Percentiles rank a stretch among this genome's conserved stretches.
These are phyloP conservation scores for Anadara kagoshimensis DNA, from an alignment of 1,140 invertebrate genomes.

Conservation along the genomic window DNA sequence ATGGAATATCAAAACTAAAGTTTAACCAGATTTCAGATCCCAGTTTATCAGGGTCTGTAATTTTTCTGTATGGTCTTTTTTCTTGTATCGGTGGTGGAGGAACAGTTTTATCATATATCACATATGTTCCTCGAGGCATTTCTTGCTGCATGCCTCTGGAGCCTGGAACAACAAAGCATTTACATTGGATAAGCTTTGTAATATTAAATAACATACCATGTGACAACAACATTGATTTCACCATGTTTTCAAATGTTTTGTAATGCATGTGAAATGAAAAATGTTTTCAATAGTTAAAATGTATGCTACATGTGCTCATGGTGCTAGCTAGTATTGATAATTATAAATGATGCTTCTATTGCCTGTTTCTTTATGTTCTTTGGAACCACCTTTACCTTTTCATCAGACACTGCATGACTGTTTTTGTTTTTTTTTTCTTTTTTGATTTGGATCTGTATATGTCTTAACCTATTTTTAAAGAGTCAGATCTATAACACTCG, in stretches of 20 bases:
- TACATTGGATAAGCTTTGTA: conserved; percentile 16
- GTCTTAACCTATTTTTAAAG: background rate
- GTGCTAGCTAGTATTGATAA: too few species aligned
- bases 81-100: conserved; percentile 5
- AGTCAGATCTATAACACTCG: background rate
- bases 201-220: conserved; percentile 4
- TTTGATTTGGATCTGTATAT: too few species aligned
- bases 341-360: too few species aligned
- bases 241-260: background rate
- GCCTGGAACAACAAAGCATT: background rate
- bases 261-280: background rate
- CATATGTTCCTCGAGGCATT: conserved; percentile 4
- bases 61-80: conserved; percentile 25
- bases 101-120: conserved; percentile 7
- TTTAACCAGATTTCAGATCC: conserved; percentile 58
- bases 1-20: conserved; percentile 58
- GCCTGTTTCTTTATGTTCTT: too few species aligned
- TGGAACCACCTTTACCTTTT: too few species aligned
- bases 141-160: background rate
- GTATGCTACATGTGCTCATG: too few species aligned
- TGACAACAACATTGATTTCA: background rate
- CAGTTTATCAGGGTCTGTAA: conserved; percentile 44
- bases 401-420: too few species aligned
- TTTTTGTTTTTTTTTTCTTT: conserved; percentile 1
- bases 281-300: too few species aligned